phyloP scores from a whole-genome alignment of 2,113 vertebrate genomes.

The Erythrocebus patas region DNA sequence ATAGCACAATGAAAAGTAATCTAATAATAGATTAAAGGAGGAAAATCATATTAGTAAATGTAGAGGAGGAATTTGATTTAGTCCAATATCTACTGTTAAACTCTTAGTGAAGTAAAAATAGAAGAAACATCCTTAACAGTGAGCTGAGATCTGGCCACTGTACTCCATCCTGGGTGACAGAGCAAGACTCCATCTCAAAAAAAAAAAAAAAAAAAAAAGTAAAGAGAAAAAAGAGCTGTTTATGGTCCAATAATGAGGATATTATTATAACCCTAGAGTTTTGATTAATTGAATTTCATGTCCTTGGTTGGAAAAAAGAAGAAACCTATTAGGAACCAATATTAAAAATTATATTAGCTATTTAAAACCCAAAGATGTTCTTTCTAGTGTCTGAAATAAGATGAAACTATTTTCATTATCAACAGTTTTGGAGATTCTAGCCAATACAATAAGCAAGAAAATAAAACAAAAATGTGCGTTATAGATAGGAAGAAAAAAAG shows the following conservation, averaged over 20 bases:
- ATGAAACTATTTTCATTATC: neutral
- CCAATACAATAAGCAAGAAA: neutral
- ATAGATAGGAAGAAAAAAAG: neutral
- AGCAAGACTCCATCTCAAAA: no score
- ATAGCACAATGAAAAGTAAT: neutral
- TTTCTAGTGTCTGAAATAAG: neutral
- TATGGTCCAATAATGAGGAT: neutral
- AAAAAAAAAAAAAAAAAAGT: neutral
- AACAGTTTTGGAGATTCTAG: neutral
- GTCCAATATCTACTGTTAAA: neutral
- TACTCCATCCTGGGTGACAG: no score
- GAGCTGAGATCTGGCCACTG: no score
- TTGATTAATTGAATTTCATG: slow-evolving; percentile 1
- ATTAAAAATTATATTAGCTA: neutral
- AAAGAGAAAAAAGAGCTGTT: neutral
- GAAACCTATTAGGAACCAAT: neutral
- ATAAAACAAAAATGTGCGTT: neutral
- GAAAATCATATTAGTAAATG: neutral
- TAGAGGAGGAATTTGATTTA: neutral
- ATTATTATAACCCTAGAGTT: neutral
- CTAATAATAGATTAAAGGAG: neutral
- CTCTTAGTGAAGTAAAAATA: neutral
- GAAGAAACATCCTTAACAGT: neutral
- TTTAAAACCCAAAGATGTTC: neutral
- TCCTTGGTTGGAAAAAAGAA: neutral